Base-by-base conservation (phyloP, 2,797 vertebrate species). In the Mastacembelus armatus region DNA sequence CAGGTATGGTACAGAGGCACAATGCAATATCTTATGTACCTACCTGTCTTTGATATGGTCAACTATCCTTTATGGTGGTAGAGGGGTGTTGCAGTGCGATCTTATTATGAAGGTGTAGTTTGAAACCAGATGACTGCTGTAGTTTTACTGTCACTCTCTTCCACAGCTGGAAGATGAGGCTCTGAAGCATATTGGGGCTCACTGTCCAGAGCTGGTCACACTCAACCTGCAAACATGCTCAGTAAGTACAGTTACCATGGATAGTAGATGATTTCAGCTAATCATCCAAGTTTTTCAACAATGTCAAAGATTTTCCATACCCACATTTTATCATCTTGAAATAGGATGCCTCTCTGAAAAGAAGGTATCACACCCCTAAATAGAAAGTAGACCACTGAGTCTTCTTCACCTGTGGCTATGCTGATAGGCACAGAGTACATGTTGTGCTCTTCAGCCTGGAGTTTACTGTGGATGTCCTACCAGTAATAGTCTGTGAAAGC, bases 141-240 rank as follows among this genome's bases (percentile, higher is more conserved):
- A 35, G 21, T 43, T 45, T 6, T 7, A 18, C 16, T 69, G 11
- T 48, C 7, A 0, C 16, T 69, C 66, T 79, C 3, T 60, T 26
- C 87, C 36, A 3, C 79, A 98, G 97, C 89, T 99, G 22, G 98
- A 99, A 86, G 97, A 98, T 1, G 98, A 98, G 90, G 98, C 97
- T 54, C 92, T 98, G 81, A 98, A 98, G 74, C 96, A 96, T 81
- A 98, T 99, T 2, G 97, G 98, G 32, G 93, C 94, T 7, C 93
- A 98, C 66, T 98, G 97, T 91, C 96, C 97, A 7, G 96, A 98
- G 44, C 92, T 98, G 91, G 94, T 98, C 92, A 97, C 97, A 4
- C 94, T 99, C 83, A 98, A 98, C 91, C 85, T 98, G 59, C 97
- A 99, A 85, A 97, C 96, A 0, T 98, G 96, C 91, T 95, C 96